Evolutionary conservation across 2,113 vertebrate species (phyloP).

Genomic region (Clarias batrachus): DNA sequence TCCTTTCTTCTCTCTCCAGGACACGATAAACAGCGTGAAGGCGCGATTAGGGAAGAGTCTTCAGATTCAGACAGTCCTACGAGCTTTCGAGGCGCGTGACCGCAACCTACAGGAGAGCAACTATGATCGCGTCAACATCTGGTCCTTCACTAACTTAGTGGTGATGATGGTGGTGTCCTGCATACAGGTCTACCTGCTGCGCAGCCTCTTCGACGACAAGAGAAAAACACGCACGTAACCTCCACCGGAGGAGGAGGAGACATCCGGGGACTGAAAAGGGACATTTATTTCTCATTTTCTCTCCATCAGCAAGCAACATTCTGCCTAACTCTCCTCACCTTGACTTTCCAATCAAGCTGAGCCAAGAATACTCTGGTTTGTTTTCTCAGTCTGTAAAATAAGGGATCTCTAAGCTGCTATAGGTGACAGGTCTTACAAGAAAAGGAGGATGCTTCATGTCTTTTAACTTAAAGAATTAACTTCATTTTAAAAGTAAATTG

Average conservation of each 20-base stretch:
- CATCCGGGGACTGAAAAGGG: constrained; percentile 24
- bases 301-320: background rate
- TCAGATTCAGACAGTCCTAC: constrained; percentile 90
- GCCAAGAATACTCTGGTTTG: background rate
- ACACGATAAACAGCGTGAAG: constrained; percentile 94
- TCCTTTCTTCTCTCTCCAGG: constrained; percentile 71
- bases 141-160: constrained; percentile 85
- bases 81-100: constrained; percentile 95
- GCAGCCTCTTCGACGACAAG: constrained; percentile 92
- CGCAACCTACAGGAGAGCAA: constrained; percentile 96
- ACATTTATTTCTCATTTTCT: background rate
- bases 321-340: background rate
- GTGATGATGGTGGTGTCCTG: constrained; percentile 87
- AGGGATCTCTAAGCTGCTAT: constrained; percentile 31
- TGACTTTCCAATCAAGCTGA: constrained; percentile 6
- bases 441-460: background rate
- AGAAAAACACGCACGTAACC: constrained; percentile 87
- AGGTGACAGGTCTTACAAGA: background rate
- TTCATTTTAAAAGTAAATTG: constrained; percentile 11
- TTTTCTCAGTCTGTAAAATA: constrained; percentile 16
- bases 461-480: constrained; percentile 9
- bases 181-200: constrained; percentile 90
- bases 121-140: constrained; percentile 90
- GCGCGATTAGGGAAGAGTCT: constrained; percentile 88
- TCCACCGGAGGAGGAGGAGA: constrained; percentile 5